These are phyloP conservation scores for Ailurus styani DNA, from an alignment of 2,113 vertebrate genomes.

Conservation along the genomic window DNA sequence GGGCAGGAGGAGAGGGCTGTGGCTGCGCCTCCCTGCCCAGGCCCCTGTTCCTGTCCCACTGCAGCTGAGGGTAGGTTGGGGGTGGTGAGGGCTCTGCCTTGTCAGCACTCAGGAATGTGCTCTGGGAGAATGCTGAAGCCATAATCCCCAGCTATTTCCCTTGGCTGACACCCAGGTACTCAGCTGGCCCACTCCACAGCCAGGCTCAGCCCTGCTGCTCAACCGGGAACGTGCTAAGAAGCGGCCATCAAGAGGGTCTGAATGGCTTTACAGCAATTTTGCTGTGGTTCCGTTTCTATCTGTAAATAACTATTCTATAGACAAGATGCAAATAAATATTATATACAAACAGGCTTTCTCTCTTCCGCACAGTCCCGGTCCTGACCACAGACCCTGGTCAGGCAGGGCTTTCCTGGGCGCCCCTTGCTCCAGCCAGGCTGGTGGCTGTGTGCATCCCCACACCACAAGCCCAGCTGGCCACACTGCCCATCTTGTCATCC, in stretches of 20 bases:
- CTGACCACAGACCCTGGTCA: not conserved
- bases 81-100: not conserved
- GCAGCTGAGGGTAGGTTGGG: not conserved
- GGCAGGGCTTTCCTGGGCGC: not conserved
- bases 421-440: rapidly evolving
- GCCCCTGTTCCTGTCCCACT: not conserved
- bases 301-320: constrained; percentile 67
- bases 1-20: not conserved
- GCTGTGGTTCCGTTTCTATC: not conserved
- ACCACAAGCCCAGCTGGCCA: not conserved
- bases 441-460: not conserved
- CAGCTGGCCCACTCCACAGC: constrained; percentile 37
- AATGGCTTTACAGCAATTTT: not conserved
- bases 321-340: constrained; percentile 65
- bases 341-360: not conserved
- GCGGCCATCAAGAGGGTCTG: not conserved
- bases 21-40: not conserved
- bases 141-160: constrained; percentile 65
- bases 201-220: not conserved
- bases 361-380: not conserved
- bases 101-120: constrained; percentile 73
- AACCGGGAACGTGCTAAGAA: not conserved
- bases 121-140: constrained; percentile 56
- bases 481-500: not conserved
- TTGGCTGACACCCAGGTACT: constrained; percentile 63